These are phyloP conservation scores for Cyprinus carpio DNA, from an alignment of 2,113 vertebrate species.

Conservation along the genomic window DNA sequence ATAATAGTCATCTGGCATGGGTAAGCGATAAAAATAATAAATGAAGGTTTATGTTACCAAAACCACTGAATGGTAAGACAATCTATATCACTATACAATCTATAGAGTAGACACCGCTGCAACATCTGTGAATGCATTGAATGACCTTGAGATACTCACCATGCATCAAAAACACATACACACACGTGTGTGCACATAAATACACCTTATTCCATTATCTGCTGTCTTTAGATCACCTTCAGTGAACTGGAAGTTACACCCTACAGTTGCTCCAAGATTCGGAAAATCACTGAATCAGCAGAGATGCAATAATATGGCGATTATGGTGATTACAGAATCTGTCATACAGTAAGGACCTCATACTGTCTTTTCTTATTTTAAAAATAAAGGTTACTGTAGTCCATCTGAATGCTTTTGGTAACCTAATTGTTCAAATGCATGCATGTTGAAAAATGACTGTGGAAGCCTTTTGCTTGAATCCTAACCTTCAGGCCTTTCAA, in stretches of 20 bases:
- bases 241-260: neutral
- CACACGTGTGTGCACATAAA: neutral
- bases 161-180: constrained; percentile 29
- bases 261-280: neutral
- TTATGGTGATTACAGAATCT: neutral
- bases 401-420: neutral
- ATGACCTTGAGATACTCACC: constrained; percentile 10
- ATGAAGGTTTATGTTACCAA: constrained; percentile 10
- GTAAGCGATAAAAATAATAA: neutral
- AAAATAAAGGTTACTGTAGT: neutral
- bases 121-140: neutral
- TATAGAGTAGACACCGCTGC: neutral
- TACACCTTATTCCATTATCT: neutral
- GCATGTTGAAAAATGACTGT: too few species aligned
- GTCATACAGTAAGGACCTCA: neutral
- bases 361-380: neutral
- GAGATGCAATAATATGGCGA: neutral
- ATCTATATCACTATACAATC: neutral
- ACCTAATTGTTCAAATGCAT: too few species aligned
- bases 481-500: too few species aligned
- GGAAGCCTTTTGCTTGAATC: too few species aligned
- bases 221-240: neutral
- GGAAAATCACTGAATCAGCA: neutral
- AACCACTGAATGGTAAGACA: neutral
- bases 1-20: neutral